Conservation (phyloP, 2,888 invertebrate genomes). For the Cyclophora albipunctata region DNA sequence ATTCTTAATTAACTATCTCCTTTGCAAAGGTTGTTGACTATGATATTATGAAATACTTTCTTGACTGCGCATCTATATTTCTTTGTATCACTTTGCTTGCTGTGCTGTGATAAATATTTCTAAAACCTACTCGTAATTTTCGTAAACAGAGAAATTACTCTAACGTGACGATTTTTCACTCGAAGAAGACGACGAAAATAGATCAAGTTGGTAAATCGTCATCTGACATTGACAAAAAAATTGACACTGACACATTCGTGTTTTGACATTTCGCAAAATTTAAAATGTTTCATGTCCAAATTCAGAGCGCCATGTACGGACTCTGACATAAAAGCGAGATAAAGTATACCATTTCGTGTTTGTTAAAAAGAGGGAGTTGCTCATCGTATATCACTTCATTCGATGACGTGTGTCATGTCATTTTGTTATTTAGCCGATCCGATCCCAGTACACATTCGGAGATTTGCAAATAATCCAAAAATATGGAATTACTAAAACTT, state of each 20-base stretch:
- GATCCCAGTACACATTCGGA: not conserved
- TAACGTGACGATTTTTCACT: not conserved
- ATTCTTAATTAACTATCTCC: too few species aligned
- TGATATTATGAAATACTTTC: too few species aligned
- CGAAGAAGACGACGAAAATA: not conserved
- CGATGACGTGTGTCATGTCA: not conserved
- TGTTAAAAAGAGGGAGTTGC: not conserved
- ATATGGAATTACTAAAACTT: constrained; percentile 55
- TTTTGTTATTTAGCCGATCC: not conserved
- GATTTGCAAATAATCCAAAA: constrained; percentile 13
- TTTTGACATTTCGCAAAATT: too few species aligned
- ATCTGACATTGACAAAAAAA: too few species aligned
- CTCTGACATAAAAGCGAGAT: not conserved
- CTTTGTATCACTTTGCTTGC: not conserved
- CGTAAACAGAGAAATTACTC: not conserved
- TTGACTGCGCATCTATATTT: not conserved
- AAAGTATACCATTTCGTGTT: not conserved
- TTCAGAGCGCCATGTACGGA: not conserved
- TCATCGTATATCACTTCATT: too few species aligned
- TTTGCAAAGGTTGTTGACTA: too few species aligned
- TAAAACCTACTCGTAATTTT: not conserved
- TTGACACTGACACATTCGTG: too few species aligned
- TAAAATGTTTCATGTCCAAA: too few species aligned
- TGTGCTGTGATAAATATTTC: not conserved
- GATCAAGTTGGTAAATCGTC: too few species aligned